A percentile compares a stretch with the other conserved stretches of the same genome.
Conservation (phyloP, 2,797 vertebrate genomes). For the Sphaeramia orbicularis region DNA sequence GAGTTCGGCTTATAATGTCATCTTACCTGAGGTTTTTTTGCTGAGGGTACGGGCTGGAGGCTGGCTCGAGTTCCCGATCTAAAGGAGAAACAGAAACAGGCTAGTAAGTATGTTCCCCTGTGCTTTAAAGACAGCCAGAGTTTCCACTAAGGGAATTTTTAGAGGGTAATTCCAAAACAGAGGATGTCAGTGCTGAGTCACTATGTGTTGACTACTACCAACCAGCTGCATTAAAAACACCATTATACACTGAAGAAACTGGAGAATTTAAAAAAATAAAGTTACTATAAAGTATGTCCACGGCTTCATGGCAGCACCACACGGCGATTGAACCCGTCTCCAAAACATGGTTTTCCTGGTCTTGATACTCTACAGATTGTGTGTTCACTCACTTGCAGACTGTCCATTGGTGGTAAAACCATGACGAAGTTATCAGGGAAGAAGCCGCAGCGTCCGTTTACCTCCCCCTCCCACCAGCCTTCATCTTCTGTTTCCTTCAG, state of each 20-base stretch:
- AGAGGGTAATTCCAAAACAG: slow-evolving; percentile 68
- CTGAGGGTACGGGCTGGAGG: slow-evolving; percentile 68
- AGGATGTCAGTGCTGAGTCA: slow-evolving; percentile 69
- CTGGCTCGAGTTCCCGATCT: slow-evolving; percentile 66
- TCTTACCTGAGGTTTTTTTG: slow-evolving; percentile 77
- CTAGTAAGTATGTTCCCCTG: slow-evolving; percentile 17
- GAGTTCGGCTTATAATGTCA: background rate
- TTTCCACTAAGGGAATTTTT: slow-evolving; percentile 71
- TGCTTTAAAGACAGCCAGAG: slow-evolving; percentile 29
- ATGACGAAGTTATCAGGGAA: slow-evolving; percentile 94
- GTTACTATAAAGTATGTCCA: slow-evolving; percentile 40
- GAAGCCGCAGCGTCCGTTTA: slow-evolving; percentile 85
- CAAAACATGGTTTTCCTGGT: background rate
- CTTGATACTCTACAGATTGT: background rate
- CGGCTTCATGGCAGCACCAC: slow-evolving; percentile 27
- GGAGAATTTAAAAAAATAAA: slow-evolving; percentile 14
- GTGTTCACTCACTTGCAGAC: slow-evolving; percentile 78
- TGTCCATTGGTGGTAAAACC: slow-evolving; percentile 78
- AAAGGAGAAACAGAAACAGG: slow-evolving; percentile 46
- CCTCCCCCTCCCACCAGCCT: slow-evolving; percentile 95
- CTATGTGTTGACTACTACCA: slow-evolving; percentile 22
- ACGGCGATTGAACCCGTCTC: slow-evolving; percentile 1
- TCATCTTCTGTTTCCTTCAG: slow-evolving; percentile 87
- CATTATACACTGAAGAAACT: slow-evolving; percentile 3
- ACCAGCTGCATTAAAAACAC: slow-evolving; percentile 4